These are phyloP conservation scores for Acyrthosiphon pisum DNA, from an alignment of 1,140 invertebrate genomes.

Conservation along the genomic window DNA sequence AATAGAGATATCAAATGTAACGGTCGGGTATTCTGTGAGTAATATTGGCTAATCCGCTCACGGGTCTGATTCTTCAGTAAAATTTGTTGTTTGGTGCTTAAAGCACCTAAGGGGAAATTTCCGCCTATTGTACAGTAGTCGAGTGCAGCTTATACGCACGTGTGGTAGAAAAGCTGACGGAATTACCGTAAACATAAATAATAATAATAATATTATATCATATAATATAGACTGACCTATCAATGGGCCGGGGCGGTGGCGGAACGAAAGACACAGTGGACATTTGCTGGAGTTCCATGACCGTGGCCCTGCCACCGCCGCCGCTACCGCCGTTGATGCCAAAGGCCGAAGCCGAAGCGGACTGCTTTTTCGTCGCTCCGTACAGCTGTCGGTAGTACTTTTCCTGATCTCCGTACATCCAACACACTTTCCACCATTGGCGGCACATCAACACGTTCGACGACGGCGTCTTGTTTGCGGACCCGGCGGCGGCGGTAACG, in stretches of 20 bases:
- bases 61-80: too few species aligned
- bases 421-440: conserved; percentile 88
- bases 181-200: not conserved
- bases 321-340: not conserved
- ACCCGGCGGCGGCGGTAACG: too few species aligned
- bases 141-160: too few species aligned
- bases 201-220: too few species aligned
- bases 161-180: not conserved
- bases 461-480: not conserved
- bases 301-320: not conserved
- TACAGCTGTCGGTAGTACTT: conserved; percentile 83
- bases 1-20: too few species aligned
- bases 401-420: conserved; percentile 84
- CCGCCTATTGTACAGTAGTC: too few species aligned
- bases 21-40: too few species aligned
- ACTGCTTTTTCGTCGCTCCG: conserved; percentile 66
- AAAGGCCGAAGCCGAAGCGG: not conserved
- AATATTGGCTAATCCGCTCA: too few species aligned
- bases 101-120: too few species aligned
- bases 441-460: conserved; percentile 80
- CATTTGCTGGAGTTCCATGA: conserved; percentile 49
- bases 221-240: not conserved
- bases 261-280: conserved; percentile 4
- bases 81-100: too few species aligned
- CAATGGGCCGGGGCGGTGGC: not conserved